Base-by-base conservation (phyloP, 2,888 invertebrate species). In the Plemyria rubiginata region DNA sequence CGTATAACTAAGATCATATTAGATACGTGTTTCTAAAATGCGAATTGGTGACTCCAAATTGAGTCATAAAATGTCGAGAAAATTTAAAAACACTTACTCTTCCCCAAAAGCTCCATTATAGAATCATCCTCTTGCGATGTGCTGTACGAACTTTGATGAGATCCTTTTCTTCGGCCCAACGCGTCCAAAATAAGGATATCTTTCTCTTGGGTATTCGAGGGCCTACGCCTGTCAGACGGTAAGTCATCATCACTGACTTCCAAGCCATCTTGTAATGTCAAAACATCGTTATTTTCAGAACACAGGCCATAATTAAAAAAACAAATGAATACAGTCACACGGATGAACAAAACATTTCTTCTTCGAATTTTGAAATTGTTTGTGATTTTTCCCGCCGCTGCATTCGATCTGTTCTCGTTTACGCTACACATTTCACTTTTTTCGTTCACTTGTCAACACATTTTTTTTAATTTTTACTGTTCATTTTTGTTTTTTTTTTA, bases 101-200 rank as follows among this genome's bases (percentile, higher is more conserved):
- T 95, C 67, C 97, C 96, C 78, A 97, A 91, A 93, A 97, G 95
- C 84, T 97, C 96, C 94, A 97, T 96, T 67, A 97, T 95, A 53
- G 96, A 95, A 75, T 95, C 94, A 74, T 96, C 95, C 65, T 93
- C 93, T 60, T 94, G 94, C 0, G 91, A 83, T 0, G 87, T 78
- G 22, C 85, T 79, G 54, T 89, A 86, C 0, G 80, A 76, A 60
- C 76, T 82, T 13, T 94, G 91, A 63, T 94, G 88, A 9, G 94
- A 92, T 6, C 94, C 93, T 67, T 94, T 94, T 70, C 96, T 94
- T 56, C 96, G 94, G 0, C 95, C 95, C 49, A 97, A 83, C 0
- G 96, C 96, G 65, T 96, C 96, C 76, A 97, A 85, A 50, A 96
- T 87, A 67, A 96, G 87, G 67, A 96, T 93, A 73, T 96, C 96